Evolutionary conservation across 2,113 vertebrate species (phyloP).

Genomic region (Apteryx mantelli): DNA sequence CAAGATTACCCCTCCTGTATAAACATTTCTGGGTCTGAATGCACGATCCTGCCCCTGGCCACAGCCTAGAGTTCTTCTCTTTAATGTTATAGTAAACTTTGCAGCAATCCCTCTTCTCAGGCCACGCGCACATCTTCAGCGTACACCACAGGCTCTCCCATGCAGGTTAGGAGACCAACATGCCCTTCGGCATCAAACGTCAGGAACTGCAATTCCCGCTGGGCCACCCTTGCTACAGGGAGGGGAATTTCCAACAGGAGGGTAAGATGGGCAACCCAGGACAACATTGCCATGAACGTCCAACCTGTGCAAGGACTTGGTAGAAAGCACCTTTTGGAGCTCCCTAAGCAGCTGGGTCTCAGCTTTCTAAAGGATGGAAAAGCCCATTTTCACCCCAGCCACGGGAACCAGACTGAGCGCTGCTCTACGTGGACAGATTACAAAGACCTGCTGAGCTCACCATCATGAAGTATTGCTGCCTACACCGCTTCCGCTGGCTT

Average conservation of each 20-base stretch:
- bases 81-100: background rate
- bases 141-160: background rate
- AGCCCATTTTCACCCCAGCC: background rate
- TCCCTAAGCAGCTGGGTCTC: background rate
- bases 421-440: too few relatives aligned
- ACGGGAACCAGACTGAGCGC: background rate
- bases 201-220: background rate
- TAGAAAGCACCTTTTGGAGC: accelerated
- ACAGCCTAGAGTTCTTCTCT: background rate
- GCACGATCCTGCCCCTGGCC: background rate
- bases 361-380: accelerated
- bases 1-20: background rate
- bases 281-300: background rate
- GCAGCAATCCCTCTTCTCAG: background rate
- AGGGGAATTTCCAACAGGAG: background rate
- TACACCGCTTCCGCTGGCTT: too few relatives aligned
- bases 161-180: background rate
- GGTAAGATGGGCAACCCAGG: background rate
- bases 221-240: accelerated
- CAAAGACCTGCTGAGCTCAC: too few relatives aligned
- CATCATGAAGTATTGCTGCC: too few relatives aligned
- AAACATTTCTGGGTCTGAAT: background rate
- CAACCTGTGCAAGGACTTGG: accelerated
- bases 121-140: background rate
- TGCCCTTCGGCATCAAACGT: background rate